These are phyloP conservation scores for Etia nguti DNA, from an alignment of 2,113 vertebrate species.

Conservation along the genomic window DNA sequence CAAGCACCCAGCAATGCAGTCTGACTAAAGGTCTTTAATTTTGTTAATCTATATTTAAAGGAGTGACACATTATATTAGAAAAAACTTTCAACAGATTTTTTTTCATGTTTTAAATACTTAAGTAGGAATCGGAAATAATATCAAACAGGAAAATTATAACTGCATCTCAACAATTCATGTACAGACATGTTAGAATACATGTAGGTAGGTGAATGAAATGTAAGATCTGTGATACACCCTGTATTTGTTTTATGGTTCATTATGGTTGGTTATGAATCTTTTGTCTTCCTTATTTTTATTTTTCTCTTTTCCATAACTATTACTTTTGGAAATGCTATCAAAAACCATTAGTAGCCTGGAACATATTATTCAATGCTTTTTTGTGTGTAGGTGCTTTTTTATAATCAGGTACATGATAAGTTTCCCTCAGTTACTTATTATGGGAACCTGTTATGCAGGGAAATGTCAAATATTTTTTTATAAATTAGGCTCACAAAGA, in stretches of 20 bases:
- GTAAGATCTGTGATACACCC: background rate
- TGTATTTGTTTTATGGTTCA: background rate
- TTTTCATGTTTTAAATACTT: background rate
- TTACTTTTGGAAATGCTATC: background rate
- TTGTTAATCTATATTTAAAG: background rate
- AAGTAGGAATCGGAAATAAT: background rate
- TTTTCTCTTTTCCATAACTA: background rate
- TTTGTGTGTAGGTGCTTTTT: background rate
- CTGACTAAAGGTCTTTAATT: background rate
- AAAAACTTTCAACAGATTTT: background rate
- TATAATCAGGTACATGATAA: background rate
- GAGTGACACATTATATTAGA: background rate
- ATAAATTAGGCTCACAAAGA: constrained; percentile 45
- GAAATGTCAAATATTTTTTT: constrained; percentile 49
- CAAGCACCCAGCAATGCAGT: background rate
- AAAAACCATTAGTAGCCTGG: background rate
- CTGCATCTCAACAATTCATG: background rate
- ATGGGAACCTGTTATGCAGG: constrained; percentile 11
- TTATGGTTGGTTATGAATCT: background rate
- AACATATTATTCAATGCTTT: background rate
- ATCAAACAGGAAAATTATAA: background rate
- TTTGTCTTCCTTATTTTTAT: background rate
- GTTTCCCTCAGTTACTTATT: constrained; percentile 15
- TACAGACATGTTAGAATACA: background rate
- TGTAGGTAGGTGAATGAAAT: background rate